A percentile compares a stretch with the other conserved stretches of the same genome.
Evolutionary conservation across 2,888 invertebrate species (phyloP).

Genomic region (Neuroscelio doddi): DNA sequence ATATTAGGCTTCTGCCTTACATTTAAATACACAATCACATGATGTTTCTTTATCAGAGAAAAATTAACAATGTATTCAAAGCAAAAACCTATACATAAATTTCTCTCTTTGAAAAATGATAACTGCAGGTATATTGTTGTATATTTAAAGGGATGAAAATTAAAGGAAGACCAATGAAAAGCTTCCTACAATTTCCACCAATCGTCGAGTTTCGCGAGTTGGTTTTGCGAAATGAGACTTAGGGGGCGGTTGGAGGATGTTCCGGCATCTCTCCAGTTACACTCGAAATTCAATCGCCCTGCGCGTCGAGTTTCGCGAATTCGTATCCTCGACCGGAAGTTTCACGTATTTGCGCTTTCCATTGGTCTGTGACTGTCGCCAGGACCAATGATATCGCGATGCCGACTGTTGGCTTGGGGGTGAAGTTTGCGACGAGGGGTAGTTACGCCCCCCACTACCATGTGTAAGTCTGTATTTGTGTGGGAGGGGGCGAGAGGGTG

Average conservation of each 20-base stretch:
- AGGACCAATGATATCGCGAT: conserved; percentile 69
- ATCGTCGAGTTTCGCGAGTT: conserved; percentile 64
- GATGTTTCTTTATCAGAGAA: not conserved
- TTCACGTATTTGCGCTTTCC: conserved; percentile 49
- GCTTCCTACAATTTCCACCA: conserved; percentile 53
- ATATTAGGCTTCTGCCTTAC: not conserved
- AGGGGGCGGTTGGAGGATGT: conserved; percentile 29
- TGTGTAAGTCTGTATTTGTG: conserved; percentile 38
- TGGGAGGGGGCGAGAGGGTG: conserved; percentile 20
- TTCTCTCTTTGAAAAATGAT: not conserved
- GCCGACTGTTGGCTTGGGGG: conserved; percentile 64
- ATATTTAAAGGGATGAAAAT: conserved; percentile 12
- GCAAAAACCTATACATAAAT: not conserved
- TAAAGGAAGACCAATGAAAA: conserved; percentile 32
- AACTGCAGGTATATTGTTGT: conserved; percentile 16
- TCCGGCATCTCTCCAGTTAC: conserved; percentile 37
- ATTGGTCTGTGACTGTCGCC: conserved; percentile 69
- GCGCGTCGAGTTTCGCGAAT: conserved; percentile 45
- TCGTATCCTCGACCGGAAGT: conserved; percentile 43
- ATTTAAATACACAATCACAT: not conserved
- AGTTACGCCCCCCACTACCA: conserved; percentile 62
- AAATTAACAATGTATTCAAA: too few species aligned
- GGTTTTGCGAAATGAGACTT: conserved; percentile 46
- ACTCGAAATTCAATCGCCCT: conserved; percentile 45
- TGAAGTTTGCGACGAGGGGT: conserved; percentile 58